A percentile compares a stretch with the other conserved stretches of the same genome.
Conservation (phyloP, 2,888 invertebrate species). For the Apoda limacodes region DNA sequence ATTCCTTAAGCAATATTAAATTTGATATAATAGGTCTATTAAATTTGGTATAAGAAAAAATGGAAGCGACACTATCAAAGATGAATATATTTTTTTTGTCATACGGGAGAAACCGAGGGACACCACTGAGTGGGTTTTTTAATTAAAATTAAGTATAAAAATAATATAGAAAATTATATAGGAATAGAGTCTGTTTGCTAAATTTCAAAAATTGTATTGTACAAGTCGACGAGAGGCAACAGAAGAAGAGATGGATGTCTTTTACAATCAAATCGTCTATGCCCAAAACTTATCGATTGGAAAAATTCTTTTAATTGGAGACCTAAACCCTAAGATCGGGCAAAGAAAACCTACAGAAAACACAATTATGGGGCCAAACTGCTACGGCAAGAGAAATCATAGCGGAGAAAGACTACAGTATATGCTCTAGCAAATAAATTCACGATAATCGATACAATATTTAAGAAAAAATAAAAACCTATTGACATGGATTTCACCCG, state of each 20-base stretch:
- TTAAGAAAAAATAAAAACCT: conserved; percentile 6
- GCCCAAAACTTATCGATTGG: conserved; percentile 1
- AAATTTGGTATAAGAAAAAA: conserved; percentile 18
- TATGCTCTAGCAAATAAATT: conserved; percentile 10
- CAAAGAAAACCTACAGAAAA: conserved; percentile 11
- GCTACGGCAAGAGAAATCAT: conserved; percentile 11
- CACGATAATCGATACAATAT: conserved; percentile 5
- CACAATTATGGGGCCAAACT: conserved; percentile 9
- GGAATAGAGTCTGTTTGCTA: conserved; percentile 16
- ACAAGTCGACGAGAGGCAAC: conserved; percentile 12
- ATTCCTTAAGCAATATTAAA: conserved; percentile 13
- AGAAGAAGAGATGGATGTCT: conserved; percentile 7
- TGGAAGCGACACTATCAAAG: conserved; percentile 16
- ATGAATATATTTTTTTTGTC: conserved; percentile 19
- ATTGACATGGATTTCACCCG: conserved; percentile 17
- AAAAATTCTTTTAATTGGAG: conserved; percentile 6
- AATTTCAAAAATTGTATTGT: conserved; percentile 12
- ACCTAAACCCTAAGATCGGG: conserved; percentile 13
- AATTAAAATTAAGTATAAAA: conserved; percentile 12
- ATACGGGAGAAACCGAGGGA: conserved; percentile 17
- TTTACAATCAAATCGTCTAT: conserved; percentile 9
- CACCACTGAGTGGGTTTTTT: conserved; percentile 21
- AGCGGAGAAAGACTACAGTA: conserved; percentile 18
- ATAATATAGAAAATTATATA: conserved; percentile 13
- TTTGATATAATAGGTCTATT: conserved; percentile 18